These are phyloP conservation scores for Myotis yumanensis DNA, from an alignment of 2,113 vertebrate species.

Conservation along the genomic window DNA sequence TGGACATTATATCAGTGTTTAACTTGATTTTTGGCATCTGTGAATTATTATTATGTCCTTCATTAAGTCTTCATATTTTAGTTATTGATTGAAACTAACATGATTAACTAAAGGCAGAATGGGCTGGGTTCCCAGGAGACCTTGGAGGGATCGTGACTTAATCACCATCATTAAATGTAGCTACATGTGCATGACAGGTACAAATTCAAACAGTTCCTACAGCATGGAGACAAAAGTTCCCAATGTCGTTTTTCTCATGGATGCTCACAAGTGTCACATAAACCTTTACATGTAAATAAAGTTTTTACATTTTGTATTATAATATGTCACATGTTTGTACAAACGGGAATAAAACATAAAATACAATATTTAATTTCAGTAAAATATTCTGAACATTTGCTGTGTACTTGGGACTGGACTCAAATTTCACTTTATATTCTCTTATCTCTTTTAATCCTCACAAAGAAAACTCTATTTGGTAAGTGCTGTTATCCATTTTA, in stretches of 20 bases:
- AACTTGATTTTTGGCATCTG: constrained; percentile 18
- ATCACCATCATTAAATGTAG: neutral
- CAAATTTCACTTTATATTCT: constrained; percentile 14
- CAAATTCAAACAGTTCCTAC: neutral
- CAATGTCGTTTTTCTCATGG: neutral
- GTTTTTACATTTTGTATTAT: neutral
- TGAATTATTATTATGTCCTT: constrained; percentile 1
- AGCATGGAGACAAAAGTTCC: neutral
- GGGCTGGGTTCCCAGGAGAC: neutral
- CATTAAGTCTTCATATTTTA: constrained; percentile 17
- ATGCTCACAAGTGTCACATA: neutral
- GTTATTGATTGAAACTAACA: constrained; percentile 39
- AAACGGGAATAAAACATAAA: constrained; percentile 3
- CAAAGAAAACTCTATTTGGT: neutral
- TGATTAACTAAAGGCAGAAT: neutral
- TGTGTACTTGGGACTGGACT: neutral
- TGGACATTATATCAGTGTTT: constrained; percentile 51
- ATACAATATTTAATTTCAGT: neutral
- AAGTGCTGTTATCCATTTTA: neutral
- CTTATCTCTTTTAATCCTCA: neutral
- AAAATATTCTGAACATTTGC: constrained; percentile 33
- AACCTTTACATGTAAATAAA: neutral
- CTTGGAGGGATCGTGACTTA: neutral
- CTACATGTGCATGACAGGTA: neutral
- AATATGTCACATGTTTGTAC: neutral